Conservation (phyloP, 2,888 invertebrate species). For the Cephus sareptanus region DNA sequence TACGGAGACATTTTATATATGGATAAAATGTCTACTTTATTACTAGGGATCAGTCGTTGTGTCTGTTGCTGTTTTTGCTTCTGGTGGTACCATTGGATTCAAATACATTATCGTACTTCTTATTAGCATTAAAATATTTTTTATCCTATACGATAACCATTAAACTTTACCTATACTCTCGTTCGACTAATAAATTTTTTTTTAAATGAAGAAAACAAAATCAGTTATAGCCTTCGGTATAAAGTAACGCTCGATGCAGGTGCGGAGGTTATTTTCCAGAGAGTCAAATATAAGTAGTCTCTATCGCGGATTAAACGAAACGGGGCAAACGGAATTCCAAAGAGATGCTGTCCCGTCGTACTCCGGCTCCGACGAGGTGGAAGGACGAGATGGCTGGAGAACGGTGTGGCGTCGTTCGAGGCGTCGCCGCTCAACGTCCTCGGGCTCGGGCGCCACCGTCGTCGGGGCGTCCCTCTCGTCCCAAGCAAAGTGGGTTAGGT, state of each 20-base stretch:
- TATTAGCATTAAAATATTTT: background rate
- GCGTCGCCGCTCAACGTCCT: conserved; percentile 45
- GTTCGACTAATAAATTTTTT: background rate
- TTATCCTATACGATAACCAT: background rate
- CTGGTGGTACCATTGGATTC: background rate
- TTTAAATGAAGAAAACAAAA: background rate
- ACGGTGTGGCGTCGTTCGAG: conserved; percentile 29
- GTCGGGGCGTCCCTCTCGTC: conserved; percentile 36
- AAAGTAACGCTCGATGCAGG: background rate
- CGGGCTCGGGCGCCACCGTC: conserved; percentile 46
- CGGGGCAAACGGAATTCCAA: background rate
- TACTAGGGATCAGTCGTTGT: background rate
- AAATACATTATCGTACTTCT: background rate
- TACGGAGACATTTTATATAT: background rate
- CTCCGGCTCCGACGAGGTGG: background rate
- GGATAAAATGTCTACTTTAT: background rate
- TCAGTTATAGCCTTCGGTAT: background rate
- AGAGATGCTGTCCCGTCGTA: background rate
- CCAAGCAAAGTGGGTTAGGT: conserved; percentile 59
- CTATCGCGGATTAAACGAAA: background rate
- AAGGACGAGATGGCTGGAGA: background rate
- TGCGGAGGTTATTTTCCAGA: background rate
- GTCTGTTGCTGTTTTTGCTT: background rate
- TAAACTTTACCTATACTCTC: background rate
- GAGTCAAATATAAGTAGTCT: background rate